phyloP scores from a whole-genome alignment of 2,797 vertebrate genomes.

The Sebastolobus alascanus region DNA sequence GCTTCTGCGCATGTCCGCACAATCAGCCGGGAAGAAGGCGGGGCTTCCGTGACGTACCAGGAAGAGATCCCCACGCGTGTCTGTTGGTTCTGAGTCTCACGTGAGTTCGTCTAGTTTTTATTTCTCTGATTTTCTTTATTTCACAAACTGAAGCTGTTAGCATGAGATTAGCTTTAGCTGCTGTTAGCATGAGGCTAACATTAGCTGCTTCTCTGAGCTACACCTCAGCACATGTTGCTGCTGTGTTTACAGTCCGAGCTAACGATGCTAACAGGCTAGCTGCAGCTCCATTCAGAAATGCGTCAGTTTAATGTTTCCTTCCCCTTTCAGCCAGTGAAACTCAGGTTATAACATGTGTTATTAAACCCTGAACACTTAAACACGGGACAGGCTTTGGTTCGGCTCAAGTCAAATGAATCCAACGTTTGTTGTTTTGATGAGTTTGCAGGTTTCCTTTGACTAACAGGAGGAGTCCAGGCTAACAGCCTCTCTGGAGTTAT shows the following conservation, averaged over 20 bases:
- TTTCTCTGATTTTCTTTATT: background rate
- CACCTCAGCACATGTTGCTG: background rate
- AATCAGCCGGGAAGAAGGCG: slow-evolving; percentile 37
- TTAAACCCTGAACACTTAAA: too few species aligned
- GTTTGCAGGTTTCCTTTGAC: too few species aligned
- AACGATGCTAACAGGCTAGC: background rate
- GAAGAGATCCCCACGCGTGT: slow-evolving; percentile 55
- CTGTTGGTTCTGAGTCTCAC: background rate
- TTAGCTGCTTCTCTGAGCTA: too few species aligned
- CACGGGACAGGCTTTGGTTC: background rate
- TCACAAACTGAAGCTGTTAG: background rate
- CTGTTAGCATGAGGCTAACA: background rate
- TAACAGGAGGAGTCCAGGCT: too few species aligned
- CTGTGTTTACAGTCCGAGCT: background rate
- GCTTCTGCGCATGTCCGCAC: slow-evolving; percentile 51
- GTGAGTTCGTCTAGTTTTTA: slow-evolving; percentile 2
- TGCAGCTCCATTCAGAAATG: background rate
- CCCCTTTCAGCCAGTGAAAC: too few species aligned
- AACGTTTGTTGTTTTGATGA: accelerated
- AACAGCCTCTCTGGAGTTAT: too few species aligned
- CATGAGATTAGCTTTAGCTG: background rate
- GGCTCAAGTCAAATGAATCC: background rate
- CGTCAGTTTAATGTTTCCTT: too few species aligned
- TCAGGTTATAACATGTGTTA: too few species aligned
- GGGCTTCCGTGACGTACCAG: slow-evolving; percentile 47